Evolutionary conservation across 2,797 vertebrate genomes (phyloP).

Genomic region (Hyperoplus lanceolatus): DNA sequence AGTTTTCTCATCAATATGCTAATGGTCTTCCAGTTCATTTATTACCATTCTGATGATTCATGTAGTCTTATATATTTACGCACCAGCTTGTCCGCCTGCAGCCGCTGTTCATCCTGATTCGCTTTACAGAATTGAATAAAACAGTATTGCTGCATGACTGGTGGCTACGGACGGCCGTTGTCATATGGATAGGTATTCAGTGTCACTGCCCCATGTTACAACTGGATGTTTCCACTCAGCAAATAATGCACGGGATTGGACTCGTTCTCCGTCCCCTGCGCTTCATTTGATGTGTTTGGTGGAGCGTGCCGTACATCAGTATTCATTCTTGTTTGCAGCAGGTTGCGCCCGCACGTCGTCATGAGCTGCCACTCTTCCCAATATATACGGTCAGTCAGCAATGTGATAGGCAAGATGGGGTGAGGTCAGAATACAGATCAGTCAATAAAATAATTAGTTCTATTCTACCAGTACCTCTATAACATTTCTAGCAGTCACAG

Average conservation of each 20-base stretch:
- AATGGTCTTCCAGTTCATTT: slow-evolving; percentile 51
- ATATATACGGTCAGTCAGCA: slow-evolving; percentile 9
- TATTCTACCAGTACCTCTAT: slow-evolving; percentile 23
- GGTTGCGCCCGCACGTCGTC: slow-evolving; percentile 19
- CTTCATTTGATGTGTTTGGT: slow-evolving; percentile 28
- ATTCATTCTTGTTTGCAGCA: slow-evolving; percentile 51
- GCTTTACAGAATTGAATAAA: slow-evolving; percentile 22
- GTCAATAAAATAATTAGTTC: slow-evolving; percentile 46
- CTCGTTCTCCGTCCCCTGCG: slow-evolving; percentile 7
- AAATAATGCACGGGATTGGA: slow-evolving; percentile 29
- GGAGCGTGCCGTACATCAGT: slow-evolving; percentile 47
- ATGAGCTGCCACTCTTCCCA: slow-evolving; percentile 23
- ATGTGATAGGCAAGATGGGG: slow-evolving; percentile 9
- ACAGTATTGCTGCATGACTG: slow-evolving; percentile 46
- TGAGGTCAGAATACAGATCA: slow-evolving; percentile 33
- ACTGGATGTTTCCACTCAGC: slow-evolving; percentile 28
- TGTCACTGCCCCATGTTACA: slow-evolving; percentile 12
- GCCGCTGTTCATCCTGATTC: slow-evolving; percentile 20
- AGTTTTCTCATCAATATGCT: slow-evolving; percentile 70
- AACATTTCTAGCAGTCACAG: slow-evolving; percentile 23
- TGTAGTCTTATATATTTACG: slow-evolving; percentile 34
- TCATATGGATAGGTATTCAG: slow-evolving; percentile 27
- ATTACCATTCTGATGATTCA: slow-evolving; percentile 48
- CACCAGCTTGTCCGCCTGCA: slow-evolving; percentile 16
- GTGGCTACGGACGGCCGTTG: slow-evolving; percentile 25